Evolutionary conservation across 2,888 invertebrate species (phyloP).

Genomic region (Thereva nobilitata): DNA sequence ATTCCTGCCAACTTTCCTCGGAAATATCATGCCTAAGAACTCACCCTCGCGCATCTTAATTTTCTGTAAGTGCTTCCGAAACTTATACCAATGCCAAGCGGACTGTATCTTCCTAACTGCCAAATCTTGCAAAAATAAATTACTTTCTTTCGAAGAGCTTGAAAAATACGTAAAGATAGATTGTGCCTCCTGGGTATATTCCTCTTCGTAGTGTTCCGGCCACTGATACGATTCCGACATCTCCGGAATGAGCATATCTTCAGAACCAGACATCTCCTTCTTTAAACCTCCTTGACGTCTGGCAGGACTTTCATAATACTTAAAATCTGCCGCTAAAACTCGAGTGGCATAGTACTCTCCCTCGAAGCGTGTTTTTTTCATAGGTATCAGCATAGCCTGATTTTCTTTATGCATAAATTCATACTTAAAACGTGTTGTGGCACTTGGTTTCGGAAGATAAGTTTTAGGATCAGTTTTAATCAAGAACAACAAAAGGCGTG

Average conservation of each 20-base stretch:
- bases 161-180: too few species aligned
- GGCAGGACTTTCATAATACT: conserved; percentile 1
- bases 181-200: too few species aligned
- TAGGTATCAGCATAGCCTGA: conserved; percentile 51
- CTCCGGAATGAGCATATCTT: too few species aligned
- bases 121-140: too few species aligned
- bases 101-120: conserved; percentile 50
- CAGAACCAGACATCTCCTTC: neutral
- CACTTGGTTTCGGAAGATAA: conserved; percentile 38
- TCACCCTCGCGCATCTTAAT: conserved; percentile 50
- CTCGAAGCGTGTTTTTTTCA: conserved; percentile 51
- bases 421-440: conserved; percentile 44
- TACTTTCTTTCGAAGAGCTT: too few species aligned
- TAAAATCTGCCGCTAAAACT: neutral
- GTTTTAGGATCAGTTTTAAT: conserved; percentile 41
- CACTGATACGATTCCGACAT: too few species aligned
- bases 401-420: conserved; percentile 51
- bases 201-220: too few species aligned
- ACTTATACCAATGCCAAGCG: conserved; percentile 55
- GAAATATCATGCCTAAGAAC: conserved; percentile 55
- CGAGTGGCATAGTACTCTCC: conserved; percentile 46
- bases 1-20: too few species aligned
- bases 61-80: conserved; percentile 47
- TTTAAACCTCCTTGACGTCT: neutral
- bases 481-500: conserved; percentile 45